These are phyloP conservation scores for Illadopsis cleaveri DNA, from an alignment of 2,113 vertebrate species.

Conservation along the genomic window DNA sequence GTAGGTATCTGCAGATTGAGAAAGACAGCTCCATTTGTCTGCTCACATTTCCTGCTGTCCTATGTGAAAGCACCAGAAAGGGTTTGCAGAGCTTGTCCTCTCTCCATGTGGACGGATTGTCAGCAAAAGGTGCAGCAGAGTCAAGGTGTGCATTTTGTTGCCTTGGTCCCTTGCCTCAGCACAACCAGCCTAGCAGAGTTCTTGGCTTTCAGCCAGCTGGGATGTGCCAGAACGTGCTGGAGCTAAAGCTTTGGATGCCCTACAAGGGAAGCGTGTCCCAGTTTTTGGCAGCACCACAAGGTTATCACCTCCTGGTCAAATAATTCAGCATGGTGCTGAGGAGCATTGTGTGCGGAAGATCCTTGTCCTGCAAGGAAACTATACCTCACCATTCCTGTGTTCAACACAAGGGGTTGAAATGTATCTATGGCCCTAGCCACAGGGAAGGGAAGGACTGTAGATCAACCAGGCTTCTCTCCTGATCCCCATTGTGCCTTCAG, in stretches of 20 bases:
- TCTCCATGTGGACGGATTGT: accelerated
- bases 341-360: neutral
- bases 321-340: neutral
- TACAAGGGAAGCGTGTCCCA: neutral
- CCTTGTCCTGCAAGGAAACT: neutral
- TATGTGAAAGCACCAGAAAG: neutral
- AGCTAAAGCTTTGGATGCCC: neutral
- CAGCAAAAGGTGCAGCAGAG: accelerated
- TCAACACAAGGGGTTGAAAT: neutral
- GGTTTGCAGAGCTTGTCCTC: neutral
- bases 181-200: neutral
- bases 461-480: neutral
- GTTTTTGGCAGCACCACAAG: neutral
- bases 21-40: neutral
- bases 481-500: neutral
- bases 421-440: neutral
- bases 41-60: neutral
- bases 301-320: neutral
- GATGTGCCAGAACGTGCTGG: neutral
- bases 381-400: neutral
- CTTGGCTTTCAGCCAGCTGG: neutral
- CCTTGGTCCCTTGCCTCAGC: neutral
- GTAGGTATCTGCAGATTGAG: neutral
- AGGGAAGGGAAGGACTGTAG: neutral
- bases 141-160: neutral